A percentile compares a stretch with the other conserved stretches of the same genome.
These are phyloP conservation scores for Rhizoglyphus robini DNA, from an alignment of 1,140 invertebrate species.

Conservation along the genomic window DNA sequence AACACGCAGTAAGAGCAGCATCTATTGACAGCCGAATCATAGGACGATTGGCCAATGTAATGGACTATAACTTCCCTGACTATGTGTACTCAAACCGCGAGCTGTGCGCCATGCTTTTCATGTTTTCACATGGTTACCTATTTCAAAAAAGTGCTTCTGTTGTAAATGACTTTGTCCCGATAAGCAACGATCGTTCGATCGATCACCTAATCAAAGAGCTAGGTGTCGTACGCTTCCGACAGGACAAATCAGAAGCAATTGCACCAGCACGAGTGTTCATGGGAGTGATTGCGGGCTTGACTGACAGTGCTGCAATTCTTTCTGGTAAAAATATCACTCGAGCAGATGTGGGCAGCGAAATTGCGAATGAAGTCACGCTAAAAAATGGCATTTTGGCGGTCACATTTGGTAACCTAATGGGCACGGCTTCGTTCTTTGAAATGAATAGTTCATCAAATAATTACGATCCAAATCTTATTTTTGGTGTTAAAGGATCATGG, in stretches of 20 bases:
- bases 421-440: neutral
- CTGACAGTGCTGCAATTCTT: neutral
- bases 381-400: constrained; percentile 18
- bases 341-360: neutral
- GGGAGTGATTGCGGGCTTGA: constrained; percentile 20
- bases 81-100: neutral
- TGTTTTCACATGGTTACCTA: constrained; percentile 17
- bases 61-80: constrained; percentile 16
- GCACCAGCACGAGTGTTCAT: constrained; percentile 16
- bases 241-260: constrained; percentile 18
- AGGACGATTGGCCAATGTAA: neutral
- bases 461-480: neutral
- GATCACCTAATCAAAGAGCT: constrained; percentile 14
- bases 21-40: neutral
- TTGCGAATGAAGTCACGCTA: neutral
- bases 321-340: neutral
- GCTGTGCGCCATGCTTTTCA: constrained; percentile 13
- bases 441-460: neutral
- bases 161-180: neutral
- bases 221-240: constrained; percentile 22
- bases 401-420: constrained; percentile 19
- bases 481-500: constrained; percentile 20
- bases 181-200: neutral
- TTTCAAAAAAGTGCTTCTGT: neutral
- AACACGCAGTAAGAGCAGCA: no score